Conservation (phyloP, 2,888 invertebrate genomes). For the Resseliella maxima region DNA sequence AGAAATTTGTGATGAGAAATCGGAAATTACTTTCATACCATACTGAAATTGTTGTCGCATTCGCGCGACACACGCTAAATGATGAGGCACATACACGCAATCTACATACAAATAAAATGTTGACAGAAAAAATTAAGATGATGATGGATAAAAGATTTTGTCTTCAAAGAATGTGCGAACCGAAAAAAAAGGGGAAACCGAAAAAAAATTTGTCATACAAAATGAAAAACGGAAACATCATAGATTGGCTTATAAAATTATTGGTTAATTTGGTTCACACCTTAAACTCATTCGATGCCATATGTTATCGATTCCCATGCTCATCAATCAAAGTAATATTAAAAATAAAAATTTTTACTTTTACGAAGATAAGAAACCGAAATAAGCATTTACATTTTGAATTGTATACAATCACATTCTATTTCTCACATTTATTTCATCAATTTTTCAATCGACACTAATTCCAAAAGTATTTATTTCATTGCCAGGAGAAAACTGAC, state of each 20-base stretch:
- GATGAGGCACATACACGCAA: background rate
- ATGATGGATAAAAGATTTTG: background rate
- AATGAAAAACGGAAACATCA: background rate
- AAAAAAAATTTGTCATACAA: background rate
- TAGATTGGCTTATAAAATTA: slow-evolving; percentile 35
- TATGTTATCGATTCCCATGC: background rate
- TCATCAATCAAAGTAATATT: no score
- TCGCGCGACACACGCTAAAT: background rate
- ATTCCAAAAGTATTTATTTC: background rate
- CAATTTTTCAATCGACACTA: slow-evolving; percentile 4
- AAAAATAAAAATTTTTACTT: no score
- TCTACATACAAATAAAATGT: background rate
- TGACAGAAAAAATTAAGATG: slow-evolving; percentile 30
- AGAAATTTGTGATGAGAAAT: background rate
- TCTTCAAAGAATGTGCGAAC: slow-evolving; percentile 17
- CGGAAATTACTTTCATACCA: slow-evolving; percentile 13
- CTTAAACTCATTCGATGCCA: background rate
- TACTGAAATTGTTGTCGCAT: background rate
- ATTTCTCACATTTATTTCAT: slow-evolving; percentile 28
- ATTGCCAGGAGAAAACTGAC: background rate
- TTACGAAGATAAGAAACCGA: no score
- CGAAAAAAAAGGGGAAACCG: no score
- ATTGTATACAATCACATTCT: no score
- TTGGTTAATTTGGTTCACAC: slow-evolving; percentile 25
- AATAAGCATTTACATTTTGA: no score